Evolutionary conservation across 2,888 invertebrate genomes (phyloP).

Genomic region (Brachypterus glaber): DNA sequence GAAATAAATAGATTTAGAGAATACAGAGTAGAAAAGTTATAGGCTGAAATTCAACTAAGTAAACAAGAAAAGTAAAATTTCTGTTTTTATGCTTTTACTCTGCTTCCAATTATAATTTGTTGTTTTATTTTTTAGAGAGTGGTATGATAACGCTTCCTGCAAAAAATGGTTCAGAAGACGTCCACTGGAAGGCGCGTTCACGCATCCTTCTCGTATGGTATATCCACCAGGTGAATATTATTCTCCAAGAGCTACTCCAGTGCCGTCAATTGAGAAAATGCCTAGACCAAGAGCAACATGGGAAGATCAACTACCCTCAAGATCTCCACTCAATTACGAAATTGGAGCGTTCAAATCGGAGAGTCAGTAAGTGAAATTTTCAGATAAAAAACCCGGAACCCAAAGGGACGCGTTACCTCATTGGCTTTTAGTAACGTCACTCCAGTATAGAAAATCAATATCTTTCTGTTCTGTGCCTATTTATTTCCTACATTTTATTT

Average conservation of each 20-base stretch:
- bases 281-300: constrained; percentile 47
- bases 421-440: too few species aligned
- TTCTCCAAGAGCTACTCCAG: constrained; percentile 70
- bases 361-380: constrained; percentile 62
- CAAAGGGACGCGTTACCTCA: too few species aligned
- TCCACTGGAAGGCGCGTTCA: constrained; percentile 74
- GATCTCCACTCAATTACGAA: constrained; percentile 77
- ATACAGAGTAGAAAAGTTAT: too few species aligned
- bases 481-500: too few species aligned
- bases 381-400: too few species aligned
- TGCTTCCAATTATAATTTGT: constrained; percentile 1
- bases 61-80: too few species aligned
- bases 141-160: constrained; percentile 85
- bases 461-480: too few species aligned
- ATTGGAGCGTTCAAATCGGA: constrained; percentile 71
- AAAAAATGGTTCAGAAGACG: constrained; percentile 78
- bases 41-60: too few species aligned
- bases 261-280: constrained; percentile 43
- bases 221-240: constrained; percentile 79
- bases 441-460: too few species aligned
- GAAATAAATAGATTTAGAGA: too few species aligned
- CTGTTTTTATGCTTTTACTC: too few species aligned
- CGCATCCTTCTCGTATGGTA: constrained; percentile 89
- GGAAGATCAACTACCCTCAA: constrained; percentile 64
- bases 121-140: constrained; percentile 51